A percentile compares a stretch with the other conserved stretches of the same genome.
These are phyloP conservation scores for Tetraodon nigroviridis DNA, from an alignment of 2,113 vertebrate species.

Conservation along the genomic window DNA sequence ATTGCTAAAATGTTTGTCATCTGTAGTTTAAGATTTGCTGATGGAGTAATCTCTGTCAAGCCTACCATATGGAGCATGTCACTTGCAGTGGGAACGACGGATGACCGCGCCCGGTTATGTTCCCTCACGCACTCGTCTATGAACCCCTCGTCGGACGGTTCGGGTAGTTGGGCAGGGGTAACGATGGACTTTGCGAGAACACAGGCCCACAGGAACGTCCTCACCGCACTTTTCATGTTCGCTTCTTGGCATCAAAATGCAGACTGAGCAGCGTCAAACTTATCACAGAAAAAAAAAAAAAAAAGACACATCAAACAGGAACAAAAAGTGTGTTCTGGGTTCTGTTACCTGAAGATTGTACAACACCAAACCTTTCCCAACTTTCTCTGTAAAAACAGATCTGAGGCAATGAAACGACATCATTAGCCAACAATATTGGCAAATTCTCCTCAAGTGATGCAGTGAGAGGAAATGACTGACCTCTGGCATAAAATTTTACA, in stretches of 20 bases:
- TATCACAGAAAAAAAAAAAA: conserved; percentile 9
- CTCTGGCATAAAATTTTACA: neutral
- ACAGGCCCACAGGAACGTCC: conserved; percentile 15
- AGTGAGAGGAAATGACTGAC: neutral
- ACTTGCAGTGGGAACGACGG: conserved; percentile 36
- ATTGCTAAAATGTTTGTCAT: too few relatives aligned
- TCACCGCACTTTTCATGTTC: conserved; percentile 1
- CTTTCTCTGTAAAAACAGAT: neutral
- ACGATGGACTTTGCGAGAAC: neutral
- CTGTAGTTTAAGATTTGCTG: too few relatives aligned
- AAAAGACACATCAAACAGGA: conserved; percentile 14
- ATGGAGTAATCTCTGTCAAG: fast-evolving
- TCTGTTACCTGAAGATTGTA: too few relatives aligned
- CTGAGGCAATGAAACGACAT: neutral
- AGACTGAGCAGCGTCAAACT: too few relatives aligned
- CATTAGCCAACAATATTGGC: neutral
- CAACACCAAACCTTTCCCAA: too few relatives aligned
- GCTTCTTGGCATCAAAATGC: neutral
- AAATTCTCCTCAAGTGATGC: neutral
- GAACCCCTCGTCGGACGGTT: conserved; percentile 47
- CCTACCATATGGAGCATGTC: conserved; percentile 69
- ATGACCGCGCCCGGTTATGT: conserved; percentile 50
- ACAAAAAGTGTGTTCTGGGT: conserved; percentile 5
- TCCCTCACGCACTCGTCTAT: conserved; percentile 38
- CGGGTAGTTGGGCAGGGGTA: conserved; percentile 20